Base-by-base conservation (phyloP, 2,888 invertebrate genomes). In the Chalcis sispes region DNA sequence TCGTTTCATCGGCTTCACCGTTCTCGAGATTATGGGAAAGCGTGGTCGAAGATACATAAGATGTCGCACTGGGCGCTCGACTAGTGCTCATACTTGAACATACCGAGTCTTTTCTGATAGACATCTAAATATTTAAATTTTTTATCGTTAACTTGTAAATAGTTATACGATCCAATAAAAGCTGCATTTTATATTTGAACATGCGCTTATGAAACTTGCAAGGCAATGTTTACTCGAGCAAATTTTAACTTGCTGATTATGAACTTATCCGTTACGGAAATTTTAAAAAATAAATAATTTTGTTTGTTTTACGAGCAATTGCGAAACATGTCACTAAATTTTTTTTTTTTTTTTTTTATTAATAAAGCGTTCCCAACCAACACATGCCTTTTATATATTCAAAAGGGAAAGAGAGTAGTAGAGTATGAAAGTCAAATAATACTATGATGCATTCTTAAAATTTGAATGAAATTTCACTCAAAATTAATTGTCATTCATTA, bases 71-170 rank as follows among this genome's bases (percentile, higher is more conserved):
- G 2, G 90, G 89, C 10, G 90, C 90, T 81, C 90, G 87, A 80
- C 90, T 90, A 59, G 90, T 89, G 78, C 89, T 90, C 78, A 90
- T 82, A 82, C 90, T 90, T 67, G 90, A 90, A 79, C 89, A 89
- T 36, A 89, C 86, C n/a, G 90, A 90, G 80, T 90, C 90, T 79
- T 88, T 88, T 77, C 88, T 86, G 72, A 83, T 83, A 42, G 86
- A 84, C 65, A 81, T 79, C 87, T 88, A 62, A 27, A 79, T 76
- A 79, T 79, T 76, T 36, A 67, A 77, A 69, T 65, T 50, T 42
- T 46, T 46, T 66, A 73, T 78, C 67, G 75, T 75, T 72, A 77
- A 73, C 52, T 65, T 72, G 50, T 69, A 29, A 48, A 54, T 23
- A 77, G 56, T 77, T 50, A 61, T 46, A 67, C 67, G 64, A 61